Evolutionary conservation across 2,888 invertebrate species (phyloP), one percentile per base, ranked within the genome.

Genomic region (Trissonchulus sp.): DNA sequence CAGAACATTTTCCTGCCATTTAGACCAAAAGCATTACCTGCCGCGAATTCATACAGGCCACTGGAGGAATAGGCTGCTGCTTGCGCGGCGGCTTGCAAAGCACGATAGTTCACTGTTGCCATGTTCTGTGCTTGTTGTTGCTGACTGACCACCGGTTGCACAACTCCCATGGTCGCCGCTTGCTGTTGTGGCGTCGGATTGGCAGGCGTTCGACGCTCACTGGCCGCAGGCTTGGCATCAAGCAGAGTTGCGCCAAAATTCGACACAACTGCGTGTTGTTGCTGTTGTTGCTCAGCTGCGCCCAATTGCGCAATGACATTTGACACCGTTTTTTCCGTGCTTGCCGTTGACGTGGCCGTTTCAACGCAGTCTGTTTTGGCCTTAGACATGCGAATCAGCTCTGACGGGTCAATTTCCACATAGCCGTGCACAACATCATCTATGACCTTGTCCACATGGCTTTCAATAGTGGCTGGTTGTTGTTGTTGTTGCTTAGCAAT

Each of bases 401-500:
- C 48, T 34, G 69, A 73, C 28, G 77, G 62, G 30, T 77, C 77
- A 36, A 77, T 74, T 65, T 77, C 77, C 37, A 77, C 76, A 72
- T 76, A 77, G 38, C 77, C 77, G 37, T 71, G 74, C 1, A 76
- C 76, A 15, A 77, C 74, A 31, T 75, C 77, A 68, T 77, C 76
- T 68, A 77, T 77, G 2, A 76, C 72, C 73, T 76, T 38, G 28
- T 73, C 73, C 62, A 73, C 73, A 34, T 73, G 73, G 33, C 73
- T 73, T 3, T 3, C 63, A 8, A 8, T 18, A 48, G 48, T 48
- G 31, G 36, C 48, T 28, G 38, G 28, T 30, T 72, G 3, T 38
- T 72, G 72, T 2, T n/a, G n/a, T n/a, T n/a, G n/a, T n/a, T n/a
- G n/a, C n/a, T n/a, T n/a, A n/a, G n/a, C n/a, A n/a, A n/a, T n/a